These are phyloP conservation scores for Mirounga angustirostris DNA, from an alignment of 2,113 vertebrate genomes.

Conservation along the genomic window DNA sequence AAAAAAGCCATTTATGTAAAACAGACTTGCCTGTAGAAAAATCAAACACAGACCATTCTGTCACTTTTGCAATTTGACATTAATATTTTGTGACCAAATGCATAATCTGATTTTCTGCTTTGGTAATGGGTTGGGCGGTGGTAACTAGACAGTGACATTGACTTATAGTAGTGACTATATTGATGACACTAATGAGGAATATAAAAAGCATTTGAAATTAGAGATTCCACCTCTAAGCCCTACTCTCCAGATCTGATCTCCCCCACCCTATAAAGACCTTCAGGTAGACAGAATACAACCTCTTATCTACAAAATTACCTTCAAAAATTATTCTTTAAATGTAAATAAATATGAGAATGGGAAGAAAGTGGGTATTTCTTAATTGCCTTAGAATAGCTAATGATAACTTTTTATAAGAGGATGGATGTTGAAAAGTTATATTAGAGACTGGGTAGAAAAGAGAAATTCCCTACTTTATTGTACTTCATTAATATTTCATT, in stretches of 20 bases:
- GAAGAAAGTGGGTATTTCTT: neutral
- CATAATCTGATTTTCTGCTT: neutral
- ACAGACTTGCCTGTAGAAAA: conserved; percentile 76
- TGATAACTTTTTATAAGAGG: neutral
- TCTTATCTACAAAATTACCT: neutral
- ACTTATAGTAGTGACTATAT: neutral
- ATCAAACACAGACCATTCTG: neutral
- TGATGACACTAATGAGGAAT: neutral
- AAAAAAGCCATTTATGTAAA: conserved; percentile 85
- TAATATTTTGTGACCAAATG: conserved; percentile 44
- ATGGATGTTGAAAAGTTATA: neutral
- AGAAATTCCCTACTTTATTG: neutral
- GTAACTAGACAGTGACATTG: neutral
- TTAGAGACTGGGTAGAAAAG: neutral
- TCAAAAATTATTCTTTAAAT: neutral
- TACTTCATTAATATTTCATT: conserved; percentile 10
- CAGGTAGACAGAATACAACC: neutral
- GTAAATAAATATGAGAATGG: neutral
- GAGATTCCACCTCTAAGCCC: neutral
- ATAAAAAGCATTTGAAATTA: neutral
- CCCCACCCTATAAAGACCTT: neutral
- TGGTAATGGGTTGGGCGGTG: neutral
- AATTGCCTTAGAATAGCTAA: neutral
- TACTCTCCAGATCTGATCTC: neutral
- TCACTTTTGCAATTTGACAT: conserved; percentile 17